Evolutionary conservation across 2,888 invertebrate genomes (phyloP).

Genomic region (Acrobeloides nanus): DNA sequence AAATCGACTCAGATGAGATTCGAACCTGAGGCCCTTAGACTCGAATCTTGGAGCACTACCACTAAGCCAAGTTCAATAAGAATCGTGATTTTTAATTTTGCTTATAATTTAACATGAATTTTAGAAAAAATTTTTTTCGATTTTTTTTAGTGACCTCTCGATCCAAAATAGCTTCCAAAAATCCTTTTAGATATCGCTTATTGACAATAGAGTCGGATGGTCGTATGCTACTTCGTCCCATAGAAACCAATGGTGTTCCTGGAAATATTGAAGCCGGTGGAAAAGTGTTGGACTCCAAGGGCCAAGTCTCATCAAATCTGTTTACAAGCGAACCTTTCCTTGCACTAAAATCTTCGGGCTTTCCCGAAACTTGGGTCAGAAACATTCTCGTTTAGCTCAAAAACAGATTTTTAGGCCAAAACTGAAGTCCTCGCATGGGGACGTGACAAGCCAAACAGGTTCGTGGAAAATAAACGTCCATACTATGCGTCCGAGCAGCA

Average conservation of each 20-base stretch:
- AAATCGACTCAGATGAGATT: too few species aligned
- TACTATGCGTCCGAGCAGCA: constrained; percentile 19
- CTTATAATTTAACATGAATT: too few species aligned
- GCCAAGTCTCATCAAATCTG: constrained; percentile 1
- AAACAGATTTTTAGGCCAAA: too few species aligned
- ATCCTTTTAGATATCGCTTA: constrained; percentile 12
- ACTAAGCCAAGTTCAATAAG: too few species aligned
- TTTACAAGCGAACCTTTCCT: constrained; percentile 11
- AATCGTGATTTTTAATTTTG: too few species aligned
- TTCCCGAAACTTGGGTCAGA: constrained; percentile 10
- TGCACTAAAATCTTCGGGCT: constrained; percentile 12
- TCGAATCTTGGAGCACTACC: too few species aligned
- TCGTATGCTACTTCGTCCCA: constrained; percentile 3
- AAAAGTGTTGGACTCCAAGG: neutral
- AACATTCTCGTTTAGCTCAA: too few species aligned
- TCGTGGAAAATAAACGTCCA: constrained; percentile 11
- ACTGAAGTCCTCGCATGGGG: too few species aligned
- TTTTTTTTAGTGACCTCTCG: neutral
- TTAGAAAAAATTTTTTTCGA: too few species aligned
- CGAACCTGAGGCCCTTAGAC: too few species aligned
- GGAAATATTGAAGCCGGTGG: too few species aligned
- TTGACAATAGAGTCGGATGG: constrained; percentile 8
- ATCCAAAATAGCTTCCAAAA: neutral
- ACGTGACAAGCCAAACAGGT: constrained; percentile 4
- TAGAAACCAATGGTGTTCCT: neutral